These are phyloP conservation scores for Aphodius granarius DNA, from an alignment of 2,888 invertebrate species.

Conservation along the genomic window DNA sequence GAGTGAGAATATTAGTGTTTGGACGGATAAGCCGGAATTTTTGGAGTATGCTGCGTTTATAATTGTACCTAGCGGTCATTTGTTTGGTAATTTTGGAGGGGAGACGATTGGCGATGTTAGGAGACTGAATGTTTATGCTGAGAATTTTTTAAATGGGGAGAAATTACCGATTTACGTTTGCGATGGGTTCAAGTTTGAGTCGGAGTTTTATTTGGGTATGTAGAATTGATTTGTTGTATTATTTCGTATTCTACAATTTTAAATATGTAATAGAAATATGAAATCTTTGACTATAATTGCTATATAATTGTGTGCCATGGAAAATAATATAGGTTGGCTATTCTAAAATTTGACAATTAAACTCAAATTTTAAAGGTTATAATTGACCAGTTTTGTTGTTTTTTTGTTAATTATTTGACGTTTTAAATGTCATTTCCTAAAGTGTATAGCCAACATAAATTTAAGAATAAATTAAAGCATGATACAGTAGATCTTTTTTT, in stretches of 20 bases:
- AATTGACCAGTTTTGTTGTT: no score
- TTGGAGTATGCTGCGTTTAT: slow-evolving; percentile 72
- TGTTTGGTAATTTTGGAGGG: slow-evolving; percentile 53
- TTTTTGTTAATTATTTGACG: no score
- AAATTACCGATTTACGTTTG: slow-evolving; percentile 68
- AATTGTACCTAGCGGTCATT: slow-evolving; percentile 61
- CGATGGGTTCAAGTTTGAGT: slow-evolving; percentile 64
- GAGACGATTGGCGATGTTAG: slow-evolving; percentile 40
- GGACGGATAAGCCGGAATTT: slow-evolving; percentile 76
- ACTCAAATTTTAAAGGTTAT: no score
- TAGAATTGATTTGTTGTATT: no score
- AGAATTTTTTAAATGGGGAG: slow-evolving; percentile 72
- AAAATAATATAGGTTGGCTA: no score
- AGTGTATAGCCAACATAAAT: not conserved
- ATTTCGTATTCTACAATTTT: not conserved
- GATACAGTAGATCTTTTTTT: no score
- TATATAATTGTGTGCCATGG: no score
- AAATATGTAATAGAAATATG: no score
- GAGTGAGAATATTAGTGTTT: slow-evolving; percentile 58
- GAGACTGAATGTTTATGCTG: slow-evolving; percentile 54
- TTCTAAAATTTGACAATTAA: no score
- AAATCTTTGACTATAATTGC: no score
- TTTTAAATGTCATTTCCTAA: no score
- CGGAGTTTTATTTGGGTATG: slow-evolving; percentile 67
- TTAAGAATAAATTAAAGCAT: no score